Evolutionary conservation across 2,113 vertebrate genomes (phyloP), one percentile per base, ranked within the genome.

Genomic region (Gobiocypris rarus): DNA sequence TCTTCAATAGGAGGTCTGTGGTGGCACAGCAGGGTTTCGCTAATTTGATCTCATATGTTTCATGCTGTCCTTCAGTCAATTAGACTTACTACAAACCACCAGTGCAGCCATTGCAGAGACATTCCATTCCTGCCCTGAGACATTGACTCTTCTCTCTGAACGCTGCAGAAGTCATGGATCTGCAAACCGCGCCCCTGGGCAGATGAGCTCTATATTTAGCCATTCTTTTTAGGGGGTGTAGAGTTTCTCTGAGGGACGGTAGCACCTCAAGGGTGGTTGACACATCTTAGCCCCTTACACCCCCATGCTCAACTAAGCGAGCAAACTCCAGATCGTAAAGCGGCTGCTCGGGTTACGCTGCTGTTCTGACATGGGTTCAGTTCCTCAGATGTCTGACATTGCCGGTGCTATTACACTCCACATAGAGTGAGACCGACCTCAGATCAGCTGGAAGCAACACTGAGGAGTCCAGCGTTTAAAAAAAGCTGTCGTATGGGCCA

Each of bases 121-220:
- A 80, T 63, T 50, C 59, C 65, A 70, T 50, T 81, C 78, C 43
- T 28, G 59, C 26, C 26, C 15, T 1, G 43, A 78, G 43, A 48
- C 24, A 43, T n/a, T 14, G n/a, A 26, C 19, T 58, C 74, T 50
- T 83, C 31, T 45, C 79, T 52, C 50, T 58, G 58, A 74, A 81
- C 24, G 22, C 34, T 67, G 54, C 58, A 22, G 75, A 86, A 69
- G 81, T 67, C 63, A 75, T 75, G 87, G 17, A 73, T 17, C 5
- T 31, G 56, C 85, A 88, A 76, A 70, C 86, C 89, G 63, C 87
- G n/a, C 90, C 90, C 89, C 56, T 3, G 78, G 83, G 91, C 93
- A 94, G 92, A 93, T 93, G 93, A 91, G 54, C 79, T 83, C 92
- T 95, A 95, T 94, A 92, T 95, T 94, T 94, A 94, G 88, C 28